Base-by-base conservation (phyloP, 1,140 invertebrate genomes). In the Diorhabda sublineata region DNA sequence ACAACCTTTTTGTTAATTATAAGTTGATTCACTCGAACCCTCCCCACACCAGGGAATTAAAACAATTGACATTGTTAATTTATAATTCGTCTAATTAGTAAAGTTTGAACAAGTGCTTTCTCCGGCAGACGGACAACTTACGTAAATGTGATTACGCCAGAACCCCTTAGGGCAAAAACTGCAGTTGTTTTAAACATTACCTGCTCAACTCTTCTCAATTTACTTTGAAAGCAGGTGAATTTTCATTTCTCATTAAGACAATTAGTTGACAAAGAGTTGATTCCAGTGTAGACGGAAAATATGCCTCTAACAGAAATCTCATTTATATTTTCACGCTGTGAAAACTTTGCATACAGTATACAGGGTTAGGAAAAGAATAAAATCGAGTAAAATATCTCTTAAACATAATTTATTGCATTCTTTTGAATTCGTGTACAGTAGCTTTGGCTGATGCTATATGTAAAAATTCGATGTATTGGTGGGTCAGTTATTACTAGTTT, bases 201-300 rank as follows among this genome's bases (percentile, higher is more conserved):
- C 47, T n/a, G 26, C 42, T 42, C 59, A 61, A 61, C 8, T 8
- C 42, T 61, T 61, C 59, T 42, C 59, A 61, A 61, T 61, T 61
- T 61, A 4, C n/a, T 43, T 42, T 61, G 42, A 7, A 61, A 42
- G 6, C 59, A 61, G 59, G n/a, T 59, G 62, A 63, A 47, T 68
- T 52, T 68, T 62, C 57, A 61, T 68, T 68, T 56, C 52, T 63
- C 67, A 68, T 63, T 68, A 59, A 45, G 44, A 68, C 61, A 63
- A 58, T 68, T 63, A 63, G 41, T 58, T 58, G 47, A 58, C 65
- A 57, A 68, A n/a, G 52, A 57, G 62, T 42, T 42, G 47, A 52
- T 8, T 52, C n/a, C 6, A 52, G 47, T 52, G 47, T 52, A 52
- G 6, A 52, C 47, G 47, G 47, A 52, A n/a, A 52, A 52, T 52